Base-by-base conservation (phyloP, 2,797 vertebrate species). In the Danio jaintianensis region DNA sequence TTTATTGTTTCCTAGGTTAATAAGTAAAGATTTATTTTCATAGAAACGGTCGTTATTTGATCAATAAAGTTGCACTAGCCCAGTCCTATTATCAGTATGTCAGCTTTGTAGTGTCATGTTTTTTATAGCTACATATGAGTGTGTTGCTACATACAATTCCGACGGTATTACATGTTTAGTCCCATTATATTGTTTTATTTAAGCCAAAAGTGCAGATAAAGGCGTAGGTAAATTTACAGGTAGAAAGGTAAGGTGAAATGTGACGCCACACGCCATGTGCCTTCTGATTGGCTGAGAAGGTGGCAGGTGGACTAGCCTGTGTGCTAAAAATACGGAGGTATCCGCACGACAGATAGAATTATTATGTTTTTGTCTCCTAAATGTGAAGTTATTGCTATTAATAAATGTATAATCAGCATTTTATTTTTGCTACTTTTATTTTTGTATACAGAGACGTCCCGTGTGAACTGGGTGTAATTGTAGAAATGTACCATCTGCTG, bases 401-500 rank as follows among this genome's bases (percentile, higher is more conserved):
- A 16, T 40, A 0, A 5, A 10, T 29, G 43, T 48, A 8, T 68
- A 20, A 48, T 22, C 11, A 13, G 0, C 7, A 22, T 18, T 6
- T 59, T 15, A 40, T 29, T n/a, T n/a, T n/a, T n/a, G 29, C 1
- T 29, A 29, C 1, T 29, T 29, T 1, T 29, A 3, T 29, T 68
- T 11, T 36, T 13, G 12, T 16, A n/a, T 7, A 64, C 52, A 42
- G n/a, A 42, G 59, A 56, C 38, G 22, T 64, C 43, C 38, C 8
- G 16, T 61, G 76, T 67, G 76, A 72, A 10, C 40, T 81, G 8
- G 47, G 15, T 68, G 71, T 47, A 81, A 70, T 73, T 48, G 75
- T 70, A 74, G 75, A 71, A 7, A 20, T 79, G 22, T 48, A 71
- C 78, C 78, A 85, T 86, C 78, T 20, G 79, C 87, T 90, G 87